Evolutionary conservation across 35 echinoderm and acorn worm species (phyloP), one percentile per base, ranked within the genome.

Genomic region (Stichopus chloronotus): DNA sequence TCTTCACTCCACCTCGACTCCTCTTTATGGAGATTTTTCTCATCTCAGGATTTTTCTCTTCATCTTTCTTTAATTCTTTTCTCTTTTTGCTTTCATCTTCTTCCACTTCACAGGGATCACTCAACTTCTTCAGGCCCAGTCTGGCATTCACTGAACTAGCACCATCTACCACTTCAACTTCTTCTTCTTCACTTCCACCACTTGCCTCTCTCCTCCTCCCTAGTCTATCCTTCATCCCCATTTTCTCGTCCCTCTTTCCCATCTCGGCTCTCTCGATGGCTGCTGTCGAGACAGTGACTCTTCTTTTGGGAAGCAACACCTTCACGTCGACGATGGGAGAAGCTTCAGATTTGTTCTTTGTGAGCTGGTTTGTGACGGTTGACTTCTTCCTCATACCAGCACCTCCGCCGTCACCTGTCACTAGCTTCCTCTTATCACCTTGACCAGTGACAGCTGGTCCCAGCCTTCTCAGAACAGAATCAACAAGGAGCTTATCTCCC

Each of bases 131-230:
- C 3, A 3, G 30, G 30, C 30, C 30, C 30, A 43, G 30, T 43
- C 30, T 43, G 30, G 30, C 30, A 43, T 43, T 43, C 30, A 43
- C 30, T 43, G 30, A 43, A 43, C 30, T 43, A 43, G 7, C 43
- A 25, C 77, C 77, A 25, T 52, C n/a, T 9, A 9, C 77, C 5
- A 14, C 80, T 57, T 83, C 80, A 11, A 21, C 80, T 24, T 16
- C 87, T 71, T 89, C 87, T 17, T 20, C 13, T 4, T 19, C 87
- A 21, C 61, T 52, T 52, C 20, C 10, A 4, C 11, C 52, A n/a
- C 87, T 74, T 59, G 19, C 61, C 87, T 54, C 60, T 63, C 59
- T 54, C 55, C 9, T 52, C 87, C 87, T 74, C 52, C 87, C 87
- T 9, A 71, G 20, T 55, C 65, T 83, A 9, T 5, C 20, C 19